phyloP scores from a whole-genome alignment of 1,140 invertebrate genomes.

The Idris sp. region DNA sequence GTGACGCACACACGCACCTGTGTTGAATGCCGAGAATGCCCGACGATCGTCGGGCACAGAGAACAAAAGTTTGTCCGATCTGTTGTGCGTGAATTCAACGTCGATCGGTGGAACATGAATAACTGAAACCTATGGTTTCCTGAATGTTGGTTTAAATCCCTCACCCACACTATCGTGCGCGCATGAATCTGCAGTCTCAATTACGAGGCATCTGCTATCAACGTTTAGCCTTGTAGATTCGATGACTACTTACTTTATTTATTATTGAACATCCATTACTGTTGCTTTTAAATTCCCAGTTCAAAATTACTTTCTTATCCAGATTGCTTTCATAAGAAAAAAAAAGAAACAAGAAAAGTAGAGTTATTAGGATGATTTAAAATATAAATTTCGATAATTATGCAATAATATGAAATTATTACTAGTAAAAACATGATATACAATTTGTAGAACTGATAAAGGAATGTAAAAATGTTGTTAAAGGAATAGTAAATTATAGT shows the following conservation, averaged over 20 bases:
- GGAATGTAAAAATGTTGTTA: no score
- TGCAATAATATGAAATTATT: no score
- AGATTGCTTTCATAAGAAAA: no score
- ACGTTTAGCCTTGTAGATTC: slow-evolving; percentile 12
- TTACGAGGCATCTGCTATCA: slow-evolving; percentile 20
- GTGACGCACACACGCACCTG: slow-evolving; percentile 27
- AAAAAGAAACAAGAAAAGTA: no score
- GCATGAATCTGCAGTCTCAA: slow-evolving; percentile 17
- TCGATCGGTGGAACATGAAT: slow-evolving; percentile 28
- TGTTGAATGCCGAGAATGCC: slow-evolving; percentile 19
- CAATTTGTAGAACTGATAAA: no score
- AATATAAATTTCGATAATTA: no score
- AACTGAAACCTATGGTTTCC: slow-evolving; percentile 67
- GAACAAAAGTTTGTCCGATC: no score
- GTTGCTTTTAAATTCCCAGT: background rate
- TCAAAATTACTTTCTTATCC: background rate
- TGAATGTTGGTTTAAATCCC: slow-evolving; percentile 64
- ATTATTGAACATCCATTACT: background rate
- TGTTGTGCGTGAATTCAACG: background rate
- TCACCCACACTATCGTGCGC: slow-evolving; percentile 46
- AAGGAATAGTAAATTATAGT: no score
- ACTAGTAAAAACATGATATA: no score
- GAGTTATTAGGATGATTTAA: no score
- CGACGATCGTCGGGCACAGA: background rate
- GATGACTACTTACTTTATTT: slow-evolving; percentile 19